Conservation (phyloP, 2,113 vertebrate genomes). For the Corvus moneduloides region DNA sequence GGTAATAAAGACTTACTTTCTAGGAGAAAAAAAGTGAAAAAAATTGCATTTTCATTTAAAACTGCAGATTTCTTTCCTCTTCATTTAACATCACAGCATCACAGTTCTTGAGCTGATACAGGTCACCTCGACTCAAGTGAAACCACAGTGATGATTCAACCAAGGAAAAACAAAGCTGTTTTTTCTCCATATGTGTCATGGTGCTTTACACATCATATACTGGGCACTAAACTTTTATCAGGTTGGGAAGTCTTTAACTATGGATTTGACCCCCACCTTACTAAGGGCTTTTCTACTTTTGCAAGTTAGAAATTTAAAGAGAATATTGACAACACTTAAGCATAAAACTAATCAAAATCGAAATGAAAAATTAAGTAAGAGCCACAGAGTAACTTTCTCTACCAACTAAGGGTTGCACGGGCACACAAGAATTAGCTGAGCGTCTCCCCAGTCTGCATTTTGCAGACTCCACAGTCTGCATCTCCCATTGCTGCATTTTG, state of each 20-base stretch:
- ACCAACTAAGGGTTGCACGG: neutral
- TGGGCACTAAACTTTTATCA: neutral
- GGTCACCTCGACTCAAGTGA: neutral
- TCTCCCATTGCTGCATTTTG: neutral
- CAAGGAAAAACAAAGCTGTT: neutral
- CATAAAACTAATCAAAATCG: neutral
- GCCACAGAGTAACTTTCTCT: neutral
- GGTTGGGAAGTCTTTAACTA: neutral
- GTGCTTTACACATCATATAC: neutral
- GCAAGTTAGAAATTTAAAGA: neutral
- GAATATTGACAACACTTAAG: neutral
- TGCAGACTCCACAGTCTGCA: neutral
- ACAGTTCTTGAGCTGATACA: neutral
- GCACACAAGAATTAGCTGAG: neutral
- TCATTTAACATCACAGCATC: neutral
- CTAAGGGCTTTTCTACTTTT: neutral
- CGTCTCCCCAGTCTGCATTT: neutral
- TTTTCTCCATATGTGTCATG: fast-evolving
- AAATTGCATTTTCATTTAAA: neutral
- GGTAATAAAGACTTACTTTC: neutral
- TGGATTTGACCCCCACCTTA: neutral
- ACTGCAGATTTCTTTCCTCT: neutral
- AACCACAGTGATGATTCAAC: neutral
- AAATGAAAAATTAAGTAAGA: neutral
- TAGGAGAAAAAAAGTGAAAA: neutral